phyloP scores from a whole-genome alignment of 2,113 vertebrate species.

The Chamaea fasciata region DNA sequence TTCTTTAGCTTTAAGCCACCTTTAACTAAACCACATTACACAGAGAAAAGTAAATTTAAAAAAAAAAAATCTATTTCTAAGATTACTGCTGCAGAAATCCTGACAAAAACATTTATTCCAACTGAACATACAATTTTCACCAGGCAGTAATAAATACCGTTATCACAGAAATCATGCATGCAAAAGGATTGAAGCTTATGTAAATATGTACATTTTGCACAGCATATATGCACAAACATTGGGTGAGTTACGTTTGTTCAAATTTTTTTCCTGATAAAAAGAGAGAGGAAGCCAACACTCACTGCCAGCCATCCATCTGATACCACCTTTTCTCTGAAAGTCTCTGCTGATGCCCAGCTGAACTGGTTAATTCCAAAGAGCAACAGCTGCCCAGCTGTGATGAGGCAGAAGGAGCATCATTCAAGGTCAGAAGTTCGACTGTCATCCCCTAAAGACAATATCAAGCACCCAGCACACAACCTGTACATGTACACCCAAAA shows the following conservation, averaged over 20 bases:
- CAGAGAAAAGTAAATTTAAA: not conserved
- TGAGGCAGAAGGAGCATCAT: not conserved
- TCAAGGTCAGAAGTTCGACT: not conserved
- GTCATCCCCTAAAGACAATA: not conserved
- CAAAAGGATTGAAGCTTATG: not conserved
- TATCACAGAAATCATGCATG: not conserved
- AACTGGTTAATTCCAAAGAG: not conserved
- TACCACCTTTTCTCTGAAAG: not conserved
- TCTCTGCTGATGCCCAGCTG: not conserved
- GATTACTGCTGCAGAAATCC: not conserved
- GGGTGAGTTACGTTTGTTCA: rapidly evolving
- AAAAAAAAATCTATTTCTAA: not conserved
- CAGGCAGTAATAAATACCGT: not conserved
- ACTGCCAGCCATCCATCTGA: not conserved
- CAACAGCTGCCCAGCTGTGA: not conserved
- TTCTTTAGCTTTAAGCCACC: not conserved
- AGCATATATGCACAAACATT: not conserved
- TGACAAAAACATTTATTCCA: not conserved
- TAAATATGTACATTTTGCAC: not conserved
- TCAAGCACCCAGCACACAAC: not conserved
- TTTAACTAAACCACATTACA: not conserved
- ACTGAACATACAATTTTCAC: not conserved
- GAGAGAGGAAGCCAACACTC: not conserved
- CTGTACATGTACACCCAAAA: not conserved
- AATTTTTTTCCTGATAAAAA: not conserved